phyloP scores from a whole-genome alignment of 2,888 invertebrate genomes.

The Limenitis camilla region DNA sequence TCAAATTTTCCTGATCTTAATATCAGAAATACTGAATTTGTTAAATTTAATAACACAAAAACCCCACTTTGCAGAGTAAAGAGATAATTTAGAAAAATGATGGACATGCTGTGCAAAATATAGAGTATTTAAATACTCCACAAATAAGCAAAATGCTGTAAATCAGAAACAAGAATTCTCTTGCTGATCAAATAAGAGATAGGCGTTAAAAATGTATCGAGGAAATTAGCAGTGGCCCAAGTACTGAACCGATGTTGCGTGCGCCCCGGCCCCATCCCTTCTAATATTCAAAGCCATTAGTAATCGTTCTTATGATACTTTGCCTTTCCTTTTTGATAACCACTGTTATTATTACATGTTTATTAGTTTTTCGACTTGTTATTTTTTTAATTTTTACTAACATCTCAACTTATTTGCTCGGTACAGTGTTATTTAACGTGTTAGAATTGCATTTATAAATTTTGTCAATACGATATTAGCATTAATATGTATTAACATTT shows the following conservation, averaged over 20 bases:
- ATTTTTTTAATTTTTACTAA: background rate
- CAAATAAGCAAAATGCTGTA: too few species aligned
- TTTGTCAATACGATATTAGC: too few species aligned
- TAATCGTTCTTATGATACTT: conserved; percentile 28
- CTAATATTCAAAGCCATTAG: conserved; percentile 41
- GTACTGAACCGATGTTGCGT: conserved; percentile 37
- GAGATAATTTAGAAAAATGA: too few species aligned
- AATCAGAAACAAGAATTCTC: background rate
- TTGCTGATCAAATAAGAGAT: conserved; percentile 28
- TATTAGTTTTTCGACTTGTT: conserved; percentile 4
- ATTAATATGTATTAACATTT: too few species aligned
- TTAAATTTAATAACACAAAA: too few species aligned
- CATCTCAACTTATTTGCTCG: background rate
- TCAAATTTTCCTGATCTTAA: too few species aligned
- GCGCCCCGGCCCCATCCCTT: conserved; percentile 30
- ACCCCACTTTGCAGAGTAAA: too few species aligned
- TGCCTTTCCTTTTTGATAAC: conserved; percentile 16
- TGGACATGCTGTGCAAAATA: too few species aligned
- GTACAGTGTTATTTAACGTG: too few species aligned
- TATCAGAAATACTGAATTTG: too few species aligned
- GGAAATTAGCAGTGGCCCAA: conserved; percentile 25
- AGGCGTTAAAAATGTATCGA: conserved; percentile 40
- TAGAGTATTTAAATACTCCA: too few species aligned
- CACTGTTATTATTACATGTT: conserved; percentile 2
- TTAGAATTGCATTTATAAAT: too few species aligned